Conservation (phyloP, 1,140 invertebrate species). For the Aphidius ervi region DNA sequence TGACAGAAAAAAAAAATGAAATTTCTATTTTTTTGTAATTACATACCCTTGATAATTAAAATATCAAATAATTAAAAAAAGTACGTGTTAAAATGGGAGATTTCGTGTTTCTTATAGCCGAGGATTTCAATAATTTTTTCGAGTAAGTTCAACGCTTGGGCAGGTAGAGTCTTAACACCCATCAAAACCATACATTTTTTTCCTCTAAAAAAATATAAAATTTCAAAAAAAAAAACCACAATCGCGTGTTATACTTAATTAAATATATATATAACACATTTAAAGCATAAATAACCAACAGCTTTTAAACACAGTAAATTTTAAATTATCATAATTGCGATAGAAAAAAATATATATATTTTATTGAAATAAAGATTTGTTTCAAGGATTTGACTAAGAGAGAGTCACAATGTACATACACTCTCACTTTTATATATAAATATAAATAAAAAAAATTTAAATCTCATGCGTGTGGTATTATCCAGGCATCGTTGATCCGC, state of each 20-base stretch:
- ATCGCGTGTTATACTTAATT: too few relatives aligned
- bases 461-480: constrained; percentile 12
- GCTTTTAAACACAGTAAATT: too few relatives aligned
- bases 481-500: constrained; percentile 14
- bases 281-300: too few relatives aligned
- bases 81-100: background rate
- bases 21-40: too few relatives aligned
- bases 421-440: constrained; percentile 7
- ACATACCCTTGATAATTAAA: too few relatives aligned
- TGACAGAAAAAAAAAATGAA: too few relatives aligned
- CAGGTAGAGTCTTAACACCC: constrained; percentile 21
- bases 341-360: too few relatives aligned
- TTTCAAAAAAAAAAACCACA: too few relatives aligned
- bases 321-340: too few relatives aligned
- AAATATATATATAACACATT: too few relatives aligned
- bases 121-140: constrained; percentile 30
- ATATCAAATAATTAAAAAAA: background rate
- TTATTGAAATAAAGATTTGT: too few relatives aligned
- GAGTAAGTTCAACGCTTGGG: constrained; percentile 30
- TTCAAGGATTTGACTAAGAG: too few relatives aligned
- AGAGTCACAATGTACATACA: background rate
- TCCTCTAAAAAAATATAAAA: background rate
- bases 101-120: constrained; percentile 13
- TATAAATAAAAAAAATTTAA: background rate
- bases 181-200: background rate